Evolutionary conservation across 2,888 invertebrate species (phyloP), one percentile per base, ranked within the genome.

Genomic region (Mongoloraphidia duomilia): DNA sequence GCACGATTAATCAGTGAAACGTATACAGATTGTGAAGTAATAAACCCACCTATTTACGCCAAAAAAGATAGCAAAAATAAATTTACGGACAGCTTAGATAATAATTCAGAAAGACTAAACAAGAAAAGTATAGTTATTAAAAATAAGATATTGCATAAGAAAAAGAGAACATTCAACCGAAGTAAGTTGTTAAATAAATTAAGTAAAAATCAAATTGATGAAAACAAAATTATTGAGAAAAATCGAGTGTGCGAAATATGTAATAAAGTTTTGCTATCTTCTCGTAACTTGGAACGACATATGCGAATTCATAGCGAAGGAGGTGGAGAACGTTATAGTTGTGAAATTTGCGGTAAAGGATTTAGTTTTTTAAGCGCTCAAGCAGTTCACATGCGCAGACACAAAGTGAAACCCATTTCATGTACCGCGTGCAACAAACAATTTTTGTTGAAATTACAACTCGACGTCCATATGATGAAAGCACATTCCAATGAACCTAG

Each of bases 271-370:
- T 17, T 46, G 10, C 17, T 36, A 8, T 40, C 39, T 33, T 26
- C 34, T 6, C 36, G 40, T 39, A 40, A 39, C n/a, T 39, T 46
- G 17, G 46, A 13, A 8, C 8, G 46, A 34, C 46, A 46, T 40
- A 36, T 46, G 34, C 39, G 40, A 40, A 46, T 34, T n/a, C 46
- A 46, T 11, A 40, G 69, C 2, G 74, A 74, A 61, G 33, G 34
- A 34, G 46, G 46, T 9, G 46, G 17, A 33, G 36, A 39, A 26
- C 40, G 46, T 26, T 46, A 46, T 34, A 39, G 13, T 9, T 46
- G 46, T 34, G 40, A 46, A 33, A 33, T 36, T 6, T 46, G 42
- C 33, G 17, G 17, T 10, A 42, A 42, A 26, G 17, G 17, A 12
- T 42, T 42, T 9, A 33, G 33, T 17, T 17, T 33, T 12, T 26